Percentiles rank a stretch among this genome's conserved stretches.
phyloP scores from a whole-genome alignment of 2,797 vertebrate species.

The Gouania willdenowi region DNA sequence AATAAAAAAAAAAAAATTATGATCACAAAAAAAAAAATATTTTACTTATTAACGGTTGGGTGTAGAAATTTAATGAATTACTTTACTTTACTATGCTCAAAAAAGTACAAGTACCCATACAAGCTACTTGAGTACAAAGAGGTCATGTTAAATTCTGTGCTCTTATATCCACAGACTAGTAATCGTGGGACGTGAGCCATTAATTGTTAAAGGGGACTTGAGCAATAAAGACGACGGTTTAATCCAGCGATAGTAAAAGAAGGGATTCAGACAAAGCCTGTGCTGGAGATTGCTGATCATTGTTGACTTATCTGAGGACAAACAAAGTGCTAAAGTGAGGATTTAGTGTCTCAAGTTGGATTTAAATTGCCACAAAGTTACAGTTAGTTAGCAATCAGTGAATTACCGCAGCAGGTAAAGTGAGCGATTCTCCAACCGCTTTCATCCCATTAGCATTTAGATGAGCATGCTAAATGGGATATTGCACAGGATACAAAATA shows the following conservation, averaged over 20 bases:
- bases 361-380: slow-evolving; percentile 53
- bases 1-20: too few species aligned
- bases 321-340: slow-evolving; percentile 9
- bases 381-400: slow-evolving; percentile 63
- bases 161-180: too few species aligned
- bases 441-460: slow-evolving; percentile 75
- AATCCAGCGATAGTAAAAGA: too few species aligned
- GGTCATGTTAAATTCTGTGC: too few species aligned
- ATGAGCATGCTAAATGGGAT: slow-evolving; percentile 67
- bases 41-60: too few species aligned
- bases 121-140: too few species aligned
- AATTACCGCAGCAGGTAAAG: slow-evolving; percentile 58
- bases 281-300: neutral
- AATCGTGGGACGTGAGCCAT: neutral
- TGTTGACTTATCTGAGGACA: slow-evolving; percentile 1
- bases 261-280: neutral
- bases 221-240: too few species aligned
- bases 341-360: slow-evolving; percentile 25
- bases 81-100: too few species aligned
- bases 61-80: too few species aligned
- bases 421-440: slow-evolving; percentile 56
- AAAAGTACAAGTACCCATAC: too few species aligned
- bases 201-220: too few species aligned
- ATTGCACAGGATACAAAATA: slow-evolving; percentile 64
- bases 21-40: too few species aligned